Evolutionary conservation across 2,113 vertebrate species (phyloP).

Genomic region (Pseudolaguvia tuberculata): DNA sequence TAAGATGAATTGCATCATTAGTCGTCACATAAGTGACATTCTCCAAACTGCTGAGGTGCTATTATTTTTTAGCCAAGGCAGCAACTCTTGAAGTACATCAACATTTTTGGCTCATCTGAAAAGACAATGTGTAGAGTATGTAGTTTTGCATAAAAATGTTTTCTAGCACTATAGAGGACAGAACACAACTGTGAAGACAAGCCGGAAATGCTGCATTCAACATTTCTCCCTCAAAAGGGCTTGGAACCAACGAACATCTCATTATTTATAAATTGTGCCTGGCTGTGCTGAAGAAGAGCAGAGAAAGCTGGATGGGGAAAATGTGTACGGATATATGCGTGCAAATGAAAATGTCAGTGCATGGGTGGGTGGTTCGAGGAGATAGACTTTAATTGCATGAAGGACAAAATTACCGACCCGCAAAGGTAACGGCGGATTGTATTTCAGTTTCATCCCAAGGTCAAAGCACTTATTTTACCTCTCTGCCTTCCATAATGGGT

Average conservation of each 20-base stretch:
- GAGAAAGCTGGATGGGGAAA: conserved; percentile 10
- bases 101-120: conserved; percentile 57
- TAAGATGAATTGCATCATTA: conserved; percentile 53
- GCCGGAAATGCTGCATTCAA: not conserved
- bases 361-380: conserved; percentile 37
- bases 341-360: conserved; percentile 41
- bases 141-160: conserved; percentile 58
- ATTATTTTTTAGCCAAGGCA: conserved; percentile 57
- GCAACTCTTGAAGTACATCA: conserved; percentile 54
- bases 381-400: conserved; percentile 71
- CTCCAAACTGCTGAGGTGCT: conserved; percentile 58
- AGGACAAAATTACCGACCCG: conserved; percentile 75
- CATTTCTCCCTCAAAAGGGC: conserved; percentile 6
- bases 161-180: conserved; percentile 54
- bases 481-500: conserved; percentile 72
- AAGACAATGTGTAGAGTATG: conserved; percentile 32
- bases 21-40: conserved; percentile 61
- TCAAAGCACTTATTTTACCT: conserved; percentile 75
- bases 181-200: not conserved
- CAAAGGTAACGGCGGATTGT: conserved; percentile 73
- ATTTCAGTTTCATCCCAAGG: conserved; percentile 74
- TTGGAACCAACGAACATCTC: conserved; percentile 5
- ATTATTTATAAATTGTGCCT: not conserved
- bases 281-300: conserved; percentile 5
- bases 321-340: conserved; percentile 31